A percentile compares a stretch with the other conserved stretches of the same genome.
phyloP scores from a whole-genome alignment of 2,888 invertebrate genomes.

The Agrilus mali region DNA sequence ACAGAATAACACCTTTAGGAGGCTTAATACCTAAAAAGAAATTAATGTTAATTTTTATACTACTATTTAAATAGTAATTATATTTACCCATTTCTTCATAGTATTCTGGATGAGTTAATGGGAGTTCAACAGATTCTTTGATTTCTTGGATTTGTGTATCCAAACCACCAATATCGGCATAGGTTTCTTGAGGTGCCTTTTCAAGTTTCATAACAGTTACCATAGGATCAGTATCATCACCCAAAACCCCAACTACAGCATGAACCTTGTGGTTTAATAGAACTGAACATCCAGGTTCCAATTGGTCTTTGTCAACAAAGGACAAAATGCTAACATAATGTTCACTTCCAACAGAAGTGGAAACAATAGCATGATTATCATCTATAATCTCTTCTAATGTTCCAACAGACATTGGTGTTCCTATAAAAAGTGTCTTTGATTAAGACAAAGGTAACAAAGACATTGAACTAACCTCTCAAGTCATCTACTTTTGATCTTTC shows the following conservation, averaged over 20 bases:
- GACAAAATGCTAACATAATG: slow-evolving; percentile 99
- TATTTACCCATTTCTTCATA: slow-evolving; percentile 94
- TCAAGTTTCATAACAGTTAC: slow-evolving; percentile 99
- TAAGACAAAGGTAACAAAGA: not conserved
- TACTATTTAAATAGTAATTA: slow-evolving; percentile 1
- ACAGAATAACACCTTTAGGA: slow-evolving; percentile 97
- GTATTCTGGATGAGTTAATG: slow-evolving; percentile 97
- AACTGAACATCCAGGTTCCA: slow-evolving; percentile 98
- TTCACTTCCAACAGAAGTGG: slow-evolving; percentile 96
- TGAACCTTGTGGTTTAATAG: slow-evolving; percentile 98
- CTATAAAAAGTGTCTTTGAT: slow-evolving; percentile 27
- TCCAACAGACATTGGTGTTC: slow-evolving; percentile 99
- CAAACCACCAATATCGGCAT: slow-evolving; percentile 95
- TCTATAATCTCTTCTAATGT: slow-evolving; percentile 98
- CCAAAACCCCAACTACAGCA: slow-evolving; percentile 90
- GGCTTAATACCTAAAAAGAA: slow-evolving; percentile 62
- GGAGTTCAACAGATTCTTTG: slow-evolving; percentile 96
- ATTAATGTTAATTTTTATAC: not conserved
- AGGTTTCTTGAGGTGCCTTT: slow-evolving; percentile 98
- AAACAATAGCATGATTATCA: slow-evolving; percentile 99
- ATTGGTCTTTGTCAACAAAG: slow-evolving; percentile 98
- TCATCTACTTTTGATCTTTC: slow-evolving; percentile 98
- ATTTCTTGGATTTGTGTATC: slow-evolving; percentile 97
- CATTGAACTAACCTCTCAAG: slow-evolving; percentile 43
- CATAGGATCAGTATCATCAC: slow-evolving; percentile 99